A percentile compares a stretch with the other conserved stretches of the same genome.
These are phyloP conservation scores for Avahi laniger DNA, from an alignment of 2,797 vertebrate species.

Conservation along the genomic window DNA sequence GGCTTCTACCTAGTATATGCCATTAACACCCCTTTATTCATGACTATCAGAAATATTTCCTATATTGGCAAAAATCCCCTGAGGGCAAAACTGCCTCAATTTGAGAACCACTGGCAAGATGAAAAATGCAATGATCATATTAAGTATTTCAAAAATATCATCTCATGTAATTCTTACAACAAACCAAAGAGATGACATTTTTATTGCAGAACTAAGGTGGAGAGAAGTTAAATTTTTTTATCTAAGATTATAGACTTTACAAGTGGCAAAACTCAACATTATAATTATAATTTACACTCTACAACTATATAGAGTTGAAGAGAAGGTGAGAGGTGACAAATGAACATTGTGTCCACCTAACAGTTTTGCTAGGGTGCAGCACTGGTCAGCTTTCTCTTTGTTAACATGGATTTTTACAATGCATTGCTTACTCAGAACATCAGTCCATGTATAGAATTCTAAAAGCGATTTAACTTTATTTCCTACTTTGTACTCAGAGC, in stretches of 20 bases:
- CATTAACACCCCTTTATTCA: background rate
- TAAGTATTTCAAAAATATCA: background rate
- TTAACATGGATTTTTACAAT: background rate
- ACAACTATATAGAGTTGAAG: background rate
- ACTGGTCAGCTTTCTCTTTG: background rate
- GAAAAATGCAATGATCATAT: background rate
- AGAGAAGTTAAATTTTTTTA: background rate
- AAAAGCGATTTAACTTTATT: conserved; percentile 45
- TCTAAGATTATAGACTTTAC: background rate
- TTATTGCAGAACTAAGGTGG: background rate
- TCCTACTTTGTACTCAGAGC: background rate
- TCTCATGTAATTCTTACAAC: background rate
- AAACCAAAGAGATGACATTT: background rate
- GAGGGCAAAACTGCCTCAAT: background rate
- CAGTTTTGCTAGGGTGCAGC: background rate
- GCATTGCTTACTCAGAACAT: background rate
- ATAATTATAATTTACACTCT: background rate
- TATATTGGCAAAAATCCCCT: background rate
- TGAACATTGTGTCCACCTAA: background rate
- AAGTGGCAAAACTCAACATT: background rate
- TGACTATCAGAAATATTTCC: background rate
- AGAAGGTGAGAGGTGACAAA: background rate
- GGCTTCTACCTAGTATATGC: background rate
- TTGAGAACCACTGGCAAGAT: background rate
- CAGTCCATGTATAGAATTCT: background rate